phyloP scores from a whole-genome alignment of 2,113 vertebrate species.

The Campylorhamphus procurvoides region DNA sequence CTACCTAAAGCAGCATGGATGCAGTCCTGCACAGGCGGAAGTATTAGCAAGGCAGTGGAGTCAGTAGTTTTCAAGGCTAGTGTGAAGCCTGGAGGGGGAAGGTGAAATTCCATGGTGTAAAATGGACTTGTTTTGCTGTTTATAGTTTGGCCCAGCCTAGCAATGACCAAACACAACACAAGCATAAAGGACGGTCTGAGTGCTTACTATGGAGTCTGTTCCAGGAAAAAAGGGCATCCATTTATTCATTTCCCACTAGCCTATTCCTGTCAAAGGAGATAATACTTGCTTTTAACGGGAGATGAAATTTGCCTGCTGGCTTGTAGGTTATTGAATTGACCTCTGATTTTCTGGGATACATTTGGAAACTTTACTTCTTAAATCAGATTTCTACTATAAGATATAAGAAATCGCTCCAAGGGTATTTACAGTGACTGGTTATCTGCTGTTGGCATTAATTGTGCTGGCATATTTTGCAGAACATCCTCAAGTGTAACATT shows the following conservation, averaged over 20 bases:
- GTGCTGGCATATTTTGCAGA: conserved; percentile 57
- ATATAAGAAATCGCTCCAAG: conserved; percentile 30
- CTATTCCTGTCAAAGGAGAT: conserved; percentile 41
- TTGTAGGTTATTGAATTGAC: conserved; percentile 31
- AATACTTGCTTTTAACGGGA: not conserved
- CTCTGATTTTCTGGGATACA: conserved; percentile 29
- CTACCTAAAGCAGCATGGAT: not conserved
- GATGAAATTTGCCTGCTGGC: conserved; percentile 33
- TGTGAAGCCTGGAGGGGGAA: not conserved
- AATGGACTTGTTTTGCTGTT: not conserved
- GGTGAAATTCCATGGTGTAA: not conserved
- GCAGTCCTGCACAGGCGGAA: not conserved
- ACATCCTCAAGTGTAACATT: conserved; percentile 51
- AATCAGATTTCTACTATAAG: conserved; percentile 50
- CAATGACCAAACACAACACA: not conserved
- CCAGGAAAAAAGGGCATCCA: not conserved
- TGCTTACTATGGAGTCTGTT: not conserved
- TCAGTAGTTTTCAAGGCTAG: not conserved
- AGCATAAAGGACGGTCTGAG: not conserved
- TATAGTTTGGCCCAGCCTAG: not conserved
- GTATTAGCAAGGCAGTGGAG: not conserved
- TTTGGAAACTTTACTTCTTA: conserved; percentile 59
- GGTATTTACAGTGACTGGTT: conserved; percentile 54
- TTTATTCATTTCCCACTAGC: not conserved
- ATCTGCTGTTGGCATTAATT: conserved; percentile 57